Evolutionary conservation across 2,797 vertebrate species (phyloP), one percentile per base, ranked within the genome.

Genomic region (Acrossocheilus wenchowensis): DNA sequence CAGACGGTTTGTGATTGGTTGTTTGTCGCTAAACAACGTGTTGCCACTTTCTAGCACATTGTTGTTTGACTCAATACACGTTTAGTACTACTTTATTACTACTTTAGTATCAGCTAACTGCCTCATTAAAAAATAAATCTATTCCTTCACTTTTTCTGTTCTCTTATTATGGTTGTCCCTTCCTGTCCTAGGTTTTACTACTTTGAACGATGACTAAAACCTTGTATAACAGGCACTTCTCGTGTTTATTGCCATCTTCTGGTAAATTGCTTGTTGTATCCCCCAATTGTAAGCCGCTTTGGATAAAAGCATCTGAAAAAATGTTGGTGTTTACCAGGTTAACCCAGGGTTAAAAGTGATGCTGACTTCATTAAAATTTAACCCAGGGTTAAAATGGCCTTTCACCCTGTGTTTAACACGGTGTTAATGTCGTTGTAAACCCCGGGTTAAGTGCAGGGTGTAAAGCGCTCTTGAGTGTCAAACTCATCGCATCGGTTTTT

Each of bases 1-100:
- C 21, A 57, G 64, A 48, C 48, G 54, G 80, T 50, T 36, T 69
- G 2, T 69, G 79, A 50, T 81, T 81, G 79, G 43, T 50, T 81
- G 79, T 68, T 39, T 34, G 41, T 81, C 23, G 41, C 43, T 50
- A 48, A 81, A 81, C 41, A 34, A 50, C 45, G 5, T 68, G 43
- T 41, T 50, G 62, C 50, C 79, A 81, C 43, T 21, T 36, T 50
- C 11, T 23, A 12, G 9, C 43, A 50, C 6, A 26, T 9, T 3
- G 54, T 62, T 2, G 12, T 26, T 79, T 62, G 26, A 26, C 8
- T 43, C 4, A 1, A 2, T 64, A 30, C 14, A 43, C 21, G 0
- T 34, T 43, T 43, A 43, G 41, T 43, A 43, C 41, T 43, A 43
- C 41, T 43, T 43, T 34, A 34, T 34, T 34, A 34, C 34, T 34